Evolutionary conservation across 1,140 invertebrate genomes (phyloP).

Genomic region (Zaprionus davidi): DNA sequence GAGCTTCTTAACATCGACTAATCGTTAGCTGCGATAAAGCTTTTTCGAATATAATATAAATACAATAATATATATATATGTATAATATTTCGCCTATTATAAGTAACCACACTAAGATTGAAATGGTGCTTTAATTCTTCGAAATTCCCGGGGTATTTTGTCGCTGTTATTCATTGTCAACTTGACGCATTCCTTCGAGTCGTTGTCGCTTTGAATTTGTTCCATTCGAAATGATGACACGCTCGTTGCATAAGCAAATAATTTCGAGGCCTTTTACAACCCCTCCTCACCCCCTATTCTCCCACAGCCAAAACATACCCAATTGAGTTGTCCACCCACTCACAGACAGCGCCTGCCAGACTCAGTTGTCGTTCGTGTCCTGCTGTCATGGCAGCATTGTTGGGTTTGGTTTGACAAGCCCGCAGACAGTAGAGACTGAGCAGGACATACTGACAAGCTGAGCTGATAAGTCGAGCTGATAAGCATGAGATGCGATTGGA

Average conservation of each 20-base stretch:
- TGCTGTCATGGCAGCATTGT: slow-evolving; percentile 63
- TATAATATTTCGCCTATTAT: no score
- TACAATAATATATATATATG: no score
- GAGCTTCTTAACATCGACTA: no score
- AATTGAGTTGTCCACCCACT: not conserved
- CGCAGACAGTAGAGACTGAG: slow-evolving; percentile 59
- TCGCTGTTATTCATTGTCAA: not conserved
- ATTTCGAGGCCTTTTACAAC: slow-evolving; percentile 42
- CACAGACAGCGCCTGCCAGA: slow-evolving; percentile 38
- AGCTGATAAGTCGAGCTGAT: slow-evolving; percentile 13
- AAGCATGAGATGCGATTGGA: slow-evolving; percentile 12
- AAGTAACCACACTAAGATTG: no score
- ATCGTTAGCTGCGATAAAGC: no score
- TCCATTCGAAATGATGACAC: slow-evolving; percentile 75
- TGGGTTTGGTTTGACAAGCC: slow-evolving; percentile 46
- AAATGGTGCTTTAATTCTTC: no score
- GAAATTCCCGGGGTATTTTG: not conserved
- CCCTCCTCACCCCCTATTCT: not conserved
- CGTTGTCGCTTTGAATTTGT: slow-evolving; percentile 68
- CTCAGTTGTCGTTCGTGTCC: slow-evolving; percentile 56
- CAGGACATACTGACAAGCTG: slow-evolving; percentile 57
- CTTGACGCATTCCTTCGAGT: slow-evolving; percentile 10
- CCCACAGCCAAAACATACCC: not conserved
- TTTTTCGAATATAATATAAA: no score
- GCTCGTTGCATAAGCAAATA: slow-evolving; percentile 82